Base-by-base conservation (phyloP, 2,113 vertebrate genomes). In the Stercorarius parasiticus region DNA sequence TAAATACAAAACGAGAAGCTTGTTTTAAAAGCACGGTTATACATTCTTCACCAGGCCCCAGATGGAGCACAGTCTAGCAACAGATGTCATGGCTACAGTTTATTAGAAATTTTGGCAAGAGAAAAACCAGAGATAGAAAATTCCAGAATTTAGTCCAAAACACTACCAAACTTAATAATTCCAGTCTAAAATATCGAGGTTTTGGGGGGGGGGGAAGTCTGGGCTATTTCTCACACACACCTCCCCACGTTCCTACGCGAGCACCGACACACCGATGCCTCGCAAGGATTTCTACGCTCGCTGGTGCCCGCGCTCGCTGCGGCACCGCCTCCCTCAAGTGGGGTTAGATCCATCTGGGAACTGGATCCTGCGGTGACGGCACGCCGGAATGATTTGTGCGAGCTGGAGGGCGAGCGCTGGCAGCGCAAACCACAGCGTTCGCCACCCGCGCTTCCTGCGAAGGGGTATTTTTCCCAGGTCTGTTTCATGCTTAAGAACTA, bases 281-380 rank as follows among this genome's bases (percentile, higher is more conserved):
- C n/a, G 45, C 43, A 14, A 21, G 76, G 76, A 42, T 53, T 64
- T 10, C 64, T 13, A 5, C 36, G 12, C 30, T 23, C 8, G 4
- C 1, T 7, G 12, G 40, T 4, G 4, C 29, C 81, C 26, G 36
- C 7, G 9, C 38, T 5, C 8, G 17, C 55, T 8, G 43, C 26
- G 13, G 61, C 79, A 13, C 52, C 25, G 0, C 56, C 67, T 67
- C 55, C 43, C 49, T 11, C n/a, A 8, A 40, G 40, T 0, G 0
- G 83, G 59, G 26, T 26, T 12, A 67, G 47, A 22, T 19, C 73
- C 83, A 14, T 50, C 62, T 21, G 74, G 74, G 80, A 20, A 20
- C 26, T 7, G 4, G n/a, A 36, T n/a, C 56, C 22, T 1, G 8
- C 10, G 6, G 71, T 6, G 19, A 50, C 30, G 2, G 26, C 47